phyloP scores from a whole-genome alignment of 2,888 invertebrate species.

The Limnephilus lunatus region DNA sequence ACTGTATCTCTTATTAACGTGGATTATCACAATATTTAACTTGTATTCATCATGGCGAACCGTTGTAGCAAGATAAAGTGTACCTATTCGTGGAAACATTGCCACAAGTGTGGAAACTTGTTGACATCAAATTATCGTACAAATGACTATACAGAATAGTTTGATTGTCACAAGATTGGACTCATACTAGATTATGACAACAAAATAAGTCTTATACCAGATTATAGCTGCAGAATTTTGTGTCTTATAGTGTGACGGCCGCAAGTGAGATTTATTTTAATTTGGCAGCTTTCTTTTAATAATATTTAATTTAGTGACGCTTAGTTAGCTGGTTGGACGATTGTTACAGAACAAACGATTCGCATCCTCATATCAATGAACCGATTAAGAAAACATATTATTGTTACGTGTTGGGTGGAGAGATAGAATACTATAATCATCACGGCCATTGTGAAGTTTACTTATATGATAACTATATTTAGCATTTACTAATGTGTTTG shows the following conservation, averaged over 20 bases:
- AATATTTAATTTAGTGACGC: background rate
- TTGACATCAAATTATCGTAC: no score
- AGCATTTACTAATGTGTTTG: background rate
- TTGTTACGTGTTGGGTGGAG: background rate
- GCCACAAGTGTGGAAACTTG: no score
- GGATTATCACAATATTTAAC: no score
- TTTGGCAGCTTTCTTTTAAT: background rate
- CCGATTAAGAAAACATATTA: background rate
- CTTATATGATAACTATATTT: background rate
- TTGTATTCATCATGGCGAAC: no score
- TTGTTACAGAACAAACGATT: background rate
- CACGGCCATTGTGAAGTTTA: background rate
- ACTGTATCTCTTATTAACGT: no score
- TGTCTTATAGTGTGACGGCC: no score
- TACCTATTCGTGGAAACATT: no score
- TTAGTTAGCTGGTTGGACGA: background rate
- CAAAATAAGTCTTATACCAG: no score
- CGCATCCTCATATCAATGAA: background rate
- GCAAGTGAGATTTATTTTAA: background rate
- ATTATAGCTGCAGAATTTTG: no score
- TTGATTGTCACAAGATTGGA: no score
- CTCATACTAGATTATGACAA: no score
- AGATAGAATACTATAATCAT: background rate
- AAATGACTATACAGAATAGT: background rate
- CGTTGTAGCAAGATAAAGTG: no score